phyloP scores from a whole-genome alignment of 2,888 invertebrate genomes.

The Drosophila lutescens region DNA sequence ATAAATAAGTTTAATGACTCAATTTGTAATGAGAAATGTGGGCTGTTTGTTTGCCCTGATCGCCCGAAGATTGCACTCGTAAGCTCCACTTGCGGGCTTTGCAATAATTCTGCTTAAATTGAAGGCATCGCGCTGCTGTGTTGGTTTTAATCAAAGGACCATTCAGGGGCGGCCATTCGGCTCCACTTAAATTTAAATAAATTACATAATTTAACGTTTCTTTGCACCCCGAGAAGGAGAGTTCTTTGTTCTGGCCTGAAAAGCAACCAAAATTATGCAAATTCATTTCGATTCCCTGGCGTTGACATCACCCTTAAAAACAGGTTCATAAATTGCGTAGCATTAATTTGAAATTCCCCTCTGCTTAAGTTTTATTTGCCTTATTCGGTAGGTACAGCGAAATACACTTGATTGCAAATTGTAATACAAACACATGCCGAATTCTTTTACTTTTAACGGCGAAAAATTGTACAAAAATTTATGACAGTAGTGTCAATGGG shows the following conservation, averaged over 20 bases:
- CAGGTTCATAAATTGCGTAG: constrained; percentile 57
- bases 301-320: constrained; percentile 42
- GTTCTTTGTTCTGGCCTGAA: constrained; percentile 47
- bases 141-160: constrained; percentile 57
- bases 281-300: constrained; percentile 38
- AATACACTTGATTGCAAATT: constrained; percentile 61
- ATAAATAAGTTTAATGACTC: constrained; percentile 82
- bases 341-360: constrained; percentile 19
- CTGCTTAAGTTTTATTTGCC: constrained; percentile 34
- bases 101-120: constrained; percentile 64
- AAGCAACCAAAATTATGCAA: constrained; percentile 29
- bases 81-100: constrained; percentile 57
- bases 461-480: constrained; percentile 27
- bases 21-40: constrained; percentile 80
- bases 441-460: constrained; percentile 11
- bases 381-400: constrained; percentile 34
- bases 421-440: constrained; percentile 36
- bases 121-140: constrained; percentile 48
- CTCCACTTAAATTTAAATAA: constrained; percentile 64
- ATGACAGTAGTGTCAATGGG: constrained; percentile 68
- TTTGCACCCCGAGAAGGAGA: constrained; percentile 9
- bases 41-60: constrained; percentile 51
- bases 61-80: constrained; percentile 38
- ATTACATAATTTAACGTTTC: constrained; percentile 60
- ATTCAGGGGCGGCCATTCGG: constrained; percentile 37